Base-by-base conservation (phyloP, 2,113 vertebrate species). In the Dasypus novemcinctus region DNA sequence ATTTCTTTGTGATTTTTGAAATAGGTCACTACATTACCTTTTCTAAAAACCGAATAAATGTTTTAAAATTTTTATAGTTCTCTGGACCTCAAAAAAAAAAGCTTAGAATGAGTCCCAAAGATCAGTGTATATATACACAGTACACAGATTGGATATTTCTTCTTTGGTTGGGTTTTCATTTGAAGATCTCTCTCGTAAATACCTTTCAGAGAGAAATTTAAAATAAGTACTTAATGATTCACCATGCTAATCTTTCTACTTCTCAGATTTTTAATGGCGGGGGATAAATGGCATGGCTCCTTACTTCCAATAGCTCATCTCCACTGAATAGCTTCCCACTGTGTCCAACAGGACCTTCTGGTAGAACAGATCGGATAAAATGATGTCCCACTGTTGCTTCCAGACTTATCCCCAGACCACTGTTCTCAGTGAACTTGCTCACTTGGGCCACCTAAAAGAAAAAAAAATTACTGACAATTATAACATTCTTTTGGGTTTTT, bases 261-360 rank as follows among this genome's bases (percentile, higher is more conserved):
- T 80, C 87, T 41, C 68, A 92, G 74, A 93, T 86, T 11, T 11
- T 87, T 90, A 75, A 1, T 91, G 81, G 93, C 90, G 11, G 14
- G 25, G 79, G 41, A 33, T 4, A 59, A 63, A 85, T 33, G 14
- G 8, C 21, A 11, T 52, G 96, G 52, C 61, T 69, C 87, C 98
- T 98, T 98, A 99, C 99, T 99, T 99, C 99, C 4, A 99, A 96
- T 1, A 99, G 98, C 76, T 99, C 99, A 92, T 99, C 99, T 96
- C 99, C 99, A 94, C 99, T 99, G 97, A 99, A 99, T 29, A 99
- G 98, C 90, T 98, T 99, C 87, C 99, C 98, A 0, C 99, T 99
- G 96, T 99, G 98, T n/a, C 99, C 99, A 11, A 99, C 99, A 0
- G 99, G 99, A 17, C 99, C 99, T 97, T 99, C 99, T 0, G 99